A percentile compares a stretch with the other conserved stretches of the same genome.
These are phyloP conservation scores for Diploscapter pachys DNA, from an alignment of 1,140 invertebrate genomes.

Conservation along the genomic window DNA sequence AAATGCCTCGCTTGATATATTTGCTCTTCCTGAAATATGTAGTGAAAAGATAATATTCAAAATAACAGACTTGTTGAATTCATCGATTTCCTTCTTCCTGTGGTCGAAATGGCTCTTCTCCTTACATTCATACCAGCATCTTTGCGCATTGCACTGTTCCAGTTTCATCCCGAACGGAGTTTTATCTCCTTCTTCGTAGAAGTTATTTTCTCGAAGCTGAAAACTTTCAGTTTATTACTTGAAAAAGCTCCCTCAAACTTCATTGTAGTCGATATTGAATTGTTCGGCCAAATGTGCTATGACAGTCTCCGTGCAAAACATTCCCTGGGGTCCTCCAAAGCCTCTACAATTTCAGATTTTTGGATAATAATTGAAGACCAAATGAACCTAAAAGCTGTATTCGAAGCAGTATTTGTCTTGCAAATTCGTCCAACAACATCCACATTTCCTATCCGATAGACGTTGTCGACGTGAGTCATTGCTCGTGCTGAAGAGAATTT, in stretches of 20 bases:
- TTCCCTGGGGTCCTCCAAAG: conserved; percentile 32
- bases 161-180: conserved; percentile 78
- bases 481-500: conserved; percentile 39
- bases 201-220: conserved; percentile 71
- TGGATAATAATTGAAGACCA: not conserved
- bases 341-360: conserved; percentile 18
- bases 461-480: conserved; percentile 54
- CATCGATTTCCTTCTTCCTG: conserved; percentile 66
- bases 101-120: conserved; percentile 69
- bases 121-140: conserved; percentile 80
- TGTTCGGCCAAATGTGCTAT: conserved; percentile 69
- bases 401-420: conserved; percentile 65
- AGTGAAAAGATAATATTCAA: not conserved
- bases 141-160: conserved; percentile 71
- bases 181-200: conserved; percentile 75
- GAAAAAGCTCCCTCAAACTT: conserved; percentile 55
- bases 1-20: conserved; percentile 82
- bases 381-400: conserved; percentile 72
- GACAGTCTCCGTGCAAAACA: conserved; percentile 30
- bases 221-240: not conserved
- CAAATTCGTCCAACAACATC: conserved; percentile 50
- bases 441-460: conserved; percentile 49
- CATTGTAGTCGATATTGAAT: conserved; percentile 66
- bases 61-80: conserved; percentile 68
- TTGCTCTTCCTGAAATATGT: conserved; percentile 66